Evolutionary conservation across 2,113 vertebrate species (phyloP).

Genomic region (Strix uralensis): DNA sequence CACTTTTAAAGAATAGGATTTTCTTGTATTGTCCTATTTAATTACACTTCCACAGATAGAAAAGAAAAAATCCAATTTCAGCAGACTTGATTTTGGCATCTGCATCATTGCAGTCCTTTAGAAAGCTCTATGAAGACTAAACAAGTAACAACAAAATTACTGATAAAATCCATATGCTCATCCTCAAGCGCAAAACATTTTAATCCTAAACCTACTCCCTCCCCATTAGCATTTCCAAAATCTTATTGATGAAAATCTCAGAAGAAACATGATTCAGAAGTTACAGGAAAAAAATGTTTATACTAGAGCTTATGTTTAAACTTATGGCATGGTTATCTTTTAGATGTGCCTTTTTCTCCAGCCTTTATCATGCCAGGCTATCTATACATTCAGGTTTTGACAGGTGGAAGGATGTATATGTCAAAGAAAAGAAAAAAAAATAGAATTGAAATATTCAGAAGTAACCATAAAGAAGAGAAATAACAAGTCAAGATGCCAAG

Average conservation of each 20-base stretch:
- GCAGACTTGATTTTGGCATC: slow-evolving; percentile 18
- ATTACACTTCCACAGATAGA: neutral
- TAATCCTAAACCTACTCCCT: neutral
- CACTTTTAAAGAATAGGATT: neutral
- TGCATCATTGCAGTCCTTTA: neutral
- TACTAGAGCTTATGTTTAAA: neutral
- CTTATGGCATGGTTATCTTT: neutral
- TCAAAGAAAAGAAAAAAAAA: neutral
- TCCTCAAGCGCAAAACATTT: neutral
- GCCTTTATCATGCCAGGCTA: neutral
- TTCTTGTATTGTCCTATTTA: neutral
- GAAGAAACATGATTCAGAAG: neutral
- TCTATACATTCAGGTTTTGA: neutral
- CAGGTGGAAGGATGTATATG: neutral
- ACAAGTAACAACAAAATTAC: neutral
- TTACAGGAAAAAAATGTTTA: neutral
- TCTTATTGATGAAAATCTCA: neutral
- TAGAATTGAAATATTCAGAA: neutral
- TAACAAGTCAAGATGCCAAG: neutral
- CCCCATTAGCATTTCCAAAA: neutral
- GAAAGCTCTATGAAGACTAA: neutral
- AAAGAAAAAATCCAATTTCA: neutral
- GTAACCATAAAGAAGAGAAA: neutral
- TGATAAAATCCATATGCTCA: neutral
- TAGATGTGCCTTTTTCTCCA: neutral